Conservation (phyloP, 2,113 vertebrate genomes). For the Daphoenositta chrysoptera region DNA sequence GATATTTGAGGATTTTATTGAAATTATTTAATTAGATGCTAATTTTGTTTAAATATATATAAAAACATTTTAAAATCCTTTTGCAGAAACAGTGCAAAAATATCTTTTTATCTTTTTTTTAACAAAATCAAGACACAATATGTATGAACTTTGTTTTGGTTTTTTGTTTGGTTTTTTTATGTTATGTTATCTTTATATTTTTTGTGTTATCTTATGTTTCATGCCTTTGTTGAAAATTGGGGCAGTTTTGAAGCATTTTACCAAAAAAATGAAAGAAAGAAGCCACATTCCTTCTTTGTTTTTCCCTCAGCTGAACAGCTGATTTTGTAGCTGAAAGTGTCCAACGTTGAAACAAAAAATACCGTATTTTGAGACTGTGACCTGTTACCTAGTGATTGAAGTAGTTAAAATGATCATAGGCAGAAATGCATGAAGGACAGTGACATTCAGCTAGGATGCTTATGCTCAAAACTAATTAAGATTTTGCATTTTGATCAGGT, state of each 20-base stretch:
- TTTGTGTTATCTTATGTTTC: neutral
- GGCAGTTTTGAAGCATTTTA: neutral
- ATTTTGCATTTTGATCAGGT: slow-evolving; percentile 19
- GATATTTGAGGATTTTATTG: neutral
- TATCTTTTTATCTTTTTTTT: neutral
- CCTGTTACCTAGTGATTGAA: neutral
- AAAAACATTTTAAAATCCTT: neutral
- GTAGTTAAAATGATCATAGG: neutral
- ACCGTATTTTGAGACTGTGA: neutral
- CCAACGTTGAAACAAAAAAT: neutral
- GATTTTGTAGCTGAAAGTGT: neutral
- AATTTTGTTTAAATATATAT: neutral
- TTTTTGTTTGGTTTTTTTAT: no score
- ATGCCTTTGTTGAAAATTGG: neutral
- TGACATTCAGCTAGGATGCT: neutral
- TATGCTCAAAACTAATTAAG: neutral
- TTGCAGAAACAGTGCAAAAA: neutral
- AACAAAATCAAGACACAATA: neutral
- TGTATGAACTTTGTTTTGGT: neutral
- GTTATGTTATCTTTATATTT: no score
- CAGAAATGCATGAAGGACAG: neutral
- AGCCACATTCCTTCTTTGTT: neutral
- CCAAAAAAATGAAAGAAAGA: neutral
- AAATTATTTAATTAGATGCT: neutral
- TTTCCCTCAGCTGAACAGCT: neutral